These are phyloP conservation scores for Pediacus dermestoides DNA, from an alignment of 2,888 invertebrate species.

Conservation along the genomic window DNA sequence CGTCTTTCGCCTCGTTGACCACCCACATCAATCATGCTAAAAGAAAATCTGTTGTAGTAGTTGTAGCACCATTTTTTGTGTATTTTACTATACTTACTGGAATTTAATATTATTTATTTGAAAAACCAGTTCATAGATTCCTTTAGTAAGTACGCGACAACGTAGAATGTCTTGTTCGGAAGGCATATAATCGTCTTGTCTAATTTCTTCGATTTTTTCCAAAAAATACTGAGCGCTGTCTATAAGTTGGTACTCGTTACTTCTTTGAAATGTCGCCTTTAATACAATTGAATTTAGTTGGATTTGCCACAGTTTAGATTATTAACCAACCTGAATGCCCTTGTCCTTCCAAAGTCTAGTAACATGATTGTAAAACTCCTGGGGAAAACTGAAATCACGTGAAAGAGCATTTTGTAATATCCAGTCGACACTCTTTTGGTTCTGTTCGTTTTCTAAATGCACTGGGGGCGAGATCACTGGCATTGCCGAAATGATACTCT, in stretches of 20 bases:
- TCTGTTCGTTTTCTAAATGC: constrained; percentile 80
- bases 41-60: too few relatives aligned
- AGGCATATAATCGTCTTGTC: constrained; percentile 90
- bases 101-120: constrained; percentile 60
- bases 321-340: constrained; percentile 66
- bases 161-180: constrained; percentile 96
- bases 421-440: constrained; percentile 87
- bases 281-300: too few relatives aligned
- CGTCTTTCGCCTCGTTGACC: constrained; percentile 96
- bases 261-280: constrained; percentile 81
- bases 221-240: constrained; percentile 99
- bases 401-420: constrained; percentile 88
- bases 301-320: neutral
- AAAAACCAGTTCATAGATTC: constrained; percentile 98
- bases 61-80: too few relatives aligned
- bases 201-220: constrained; percentile 91
- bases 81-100: constrained; percentile 17
- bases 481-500: constrained; percentile 94
- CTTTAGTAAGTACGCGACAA: constrained; percentile 97
- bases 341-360: constrained; percentile 91
- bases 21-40: constrained; percentile 97
- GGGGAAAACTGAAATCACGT: constrained; percentile 80
- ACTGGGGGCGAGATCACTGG: constrained; percentile 91
- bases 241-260: constrained; percentile 98
- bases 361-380: constrained; percentile 95